A percentile compares a stretch with the other conserved stretches of the same genome.
Evolutionary conservation across 2,888 invertebrate genomes (phyloP).

Genomic region (Trachelus stipa): DNA sequence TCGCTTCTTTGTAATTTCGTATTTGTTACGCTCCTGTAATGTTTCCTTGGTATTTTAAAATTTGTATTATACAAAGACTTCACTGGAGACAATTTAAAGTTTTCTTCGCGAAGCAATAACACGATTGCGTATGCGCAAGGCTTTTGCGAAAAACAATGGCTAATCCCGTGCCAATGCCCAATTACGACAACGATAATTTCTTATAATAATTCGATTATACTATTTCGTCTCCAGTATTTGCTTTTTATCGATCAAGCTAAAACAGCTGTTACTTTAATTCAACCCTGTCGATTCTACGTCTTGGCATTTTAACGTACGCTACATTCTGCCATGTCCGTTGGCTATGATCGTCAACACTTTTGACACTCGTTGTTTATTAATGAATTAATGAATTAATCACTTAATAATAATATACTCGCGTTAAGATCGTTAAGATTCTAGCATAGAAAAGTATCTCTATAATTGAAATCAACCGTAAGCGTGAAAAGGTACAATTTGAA

Average conservation of each 20-base stretch:
- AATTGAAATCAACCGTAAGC: neutral
- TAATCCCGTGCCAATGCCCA: neutral
- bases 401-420: neutral
- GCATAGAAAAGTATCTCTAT: neutral
- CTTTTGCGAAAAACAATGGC: neutral
- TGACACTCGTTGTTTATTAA: neutral
- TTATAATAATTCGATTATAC: neutral
- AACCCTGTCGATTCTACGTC: neutral
- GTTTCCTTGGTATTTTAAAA: neutral
- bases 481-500: neutral
- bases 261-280: neutral
- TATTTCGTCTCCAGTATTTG: neutral
- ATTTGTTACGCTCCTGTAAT: neutral
- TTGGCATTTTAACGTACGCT: neutral
- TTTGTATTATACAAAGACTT: neutral
- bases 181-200: neutral
- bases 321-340: neutral
- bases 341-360: neutral
- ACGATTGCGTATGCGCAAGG: neutral
- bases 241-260: neutral
- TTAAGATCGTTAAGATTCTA: neutral
- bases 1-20: slow-evolving; percentile 1
- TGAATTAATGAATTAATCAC: neutral
- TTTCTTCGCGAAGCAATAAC: neutral
- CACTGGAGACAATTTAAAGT: neutral